Base-by-base conservation (phyloP, 2,888 invertebrate species). In the Sphinx pinastri region DNA sequence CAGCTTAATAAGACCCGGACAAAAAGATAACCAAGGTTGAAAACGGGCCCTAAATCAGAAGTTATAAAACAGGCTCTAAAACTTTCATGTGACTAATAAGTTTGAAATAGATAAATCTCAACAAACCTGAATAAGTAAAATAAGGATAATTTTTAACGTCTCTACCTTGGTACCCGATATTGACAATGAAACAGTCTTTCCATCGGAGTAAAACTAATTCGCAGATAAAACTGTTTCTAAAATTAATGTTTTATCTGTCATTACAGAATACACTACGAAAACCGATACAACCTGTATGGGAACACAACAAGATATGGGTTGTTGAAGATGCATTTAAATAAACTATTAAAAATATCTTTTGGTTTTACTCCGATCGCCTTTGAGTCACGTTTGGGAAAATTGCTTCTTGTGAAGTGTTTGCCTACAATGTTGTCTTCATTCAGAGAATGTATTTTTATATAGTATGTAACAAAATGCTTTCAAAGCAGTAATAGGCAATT, bases 181-280 rank as follows among this genome's bases (percentile, higher is more conserved):
- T 58, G 14, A n/a, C 1, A 54, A 1, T 12, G 10, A 57, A 19
- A 45, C 16, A 60, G 8, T 12, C 45, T 54, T 52, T 57, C 54
- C 58, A 55, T 73, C 70, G 67, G 71, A 71, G 68, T 70, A 70
- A 70, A 71, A 69, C 58, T 59, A 67, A 60, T 12, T 8, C 45
- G 10, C 68, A 69, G 71, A 73, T 70, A 72, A 67, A 73, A 70
- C 68, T 49, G 13, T 8, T 54, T 13, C 69, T 58, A 19, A 51
- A 66, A 60, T 73, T 73, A 73, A 73, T 74, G 71, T 76, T 77
- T 76, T 77, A 71, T 81, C 74, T 82, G 75, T 81, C 81, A 78
- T 90, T 91, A 85, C 89, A 91, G 91, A 86, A 72, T 91, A 81
- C 77, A 82, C 79, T 72, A 81, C 82, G 70, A 83, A 83, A 79